Percentiles rank a stretch among this genome's conserved stretches.
Evolutionary conservation across 2,113 vertebrate genomes (phyloP).

Genomic region (Aplodontia rufa): DNA sequence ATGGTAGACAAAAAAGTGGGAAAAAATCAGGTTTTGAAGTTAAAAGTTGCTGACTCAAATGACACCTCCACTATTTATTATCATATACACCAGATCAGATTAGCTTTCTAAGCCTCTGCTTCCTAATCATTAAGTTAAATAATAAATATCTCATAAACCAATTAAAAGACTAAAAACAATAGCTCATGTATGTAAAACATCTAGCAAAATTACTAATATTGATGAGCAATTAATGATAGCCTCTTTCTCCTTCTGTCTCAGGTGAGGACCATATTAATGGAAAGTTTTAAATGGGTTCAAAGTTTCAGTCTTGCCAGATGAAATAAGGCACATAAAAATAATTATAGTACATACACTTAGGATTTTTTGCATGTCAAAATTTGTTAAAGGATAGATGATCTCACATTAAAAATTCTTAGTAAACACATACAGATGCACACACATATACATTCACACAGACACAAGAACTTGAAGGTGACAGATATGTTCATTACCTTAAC

Average conservation of each 20-base stretch:
- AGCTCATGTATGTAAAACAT: background rate
- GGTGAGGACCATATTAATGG: background rate
- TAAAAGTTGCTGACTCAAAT: constrained; percentile 10
- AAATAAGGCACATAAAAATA: background rate
- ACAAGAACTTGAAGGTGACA: background rate
- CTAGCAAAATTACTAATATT: background rate
- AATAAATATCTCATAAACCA: background rate
- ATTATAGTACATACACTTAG: background rate
- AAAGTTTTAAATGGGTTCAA: background rate
- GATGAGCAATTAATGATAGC: background rate
- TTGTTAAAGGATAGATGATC: background rate
- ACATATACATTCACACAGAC: background rate
- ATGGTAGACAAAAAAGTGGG: background rate
- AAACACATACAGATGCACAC: background rate
- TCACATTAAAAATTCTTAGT: background rate
- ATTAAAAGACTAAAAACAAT: background rate
- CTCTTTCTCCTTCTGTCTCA: background rate
- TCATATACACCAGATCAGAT: background rate
- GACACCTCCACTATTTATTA: background rate
- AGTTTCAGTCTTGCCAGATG: background rate
- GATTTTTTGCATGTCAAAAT: background rate
- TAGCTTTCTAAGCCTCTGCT: background rate
- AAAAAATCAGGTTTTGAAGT: constrained; percentile 11
- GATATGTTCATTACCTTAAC: background rate
- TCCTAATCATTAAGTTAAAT: background rate